Evolutionary conservation across 2,888 invertebrate genomes (phyloP), one percentile per base, ranked within the genome.

Genomic region (Dastarcus helophoroides): DNA sequence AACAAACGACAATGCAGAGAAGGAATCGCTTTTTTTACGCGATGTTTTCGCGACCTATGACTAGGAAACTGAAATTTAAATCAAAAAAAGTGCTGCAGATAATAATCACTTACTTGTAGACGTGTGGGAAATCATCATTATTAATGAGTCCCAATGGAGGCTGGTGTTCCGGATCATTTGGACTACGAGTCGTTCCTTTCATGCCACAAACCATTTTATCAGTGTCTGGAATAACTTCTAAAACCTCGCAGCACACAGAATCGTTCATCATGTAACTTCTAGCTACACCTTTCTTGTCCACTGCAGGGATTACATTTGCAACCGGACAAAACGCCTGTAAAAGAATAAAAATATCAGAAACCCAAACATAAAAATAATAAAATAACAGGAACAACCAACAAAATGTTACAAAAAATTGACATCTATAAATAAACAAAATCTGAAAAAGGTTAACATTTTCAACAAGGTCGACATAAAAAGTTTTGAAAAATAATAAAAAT

Each of bases 131-230:
- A 65, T 84, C 83, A 41, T 81, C 80, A 12, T 75, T 71, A 66
- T 76, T 79, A 57, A 90, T 81, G 36, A 88, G 74, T 43, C 91
- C 91, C 42, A 88, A 71, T 39, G 81, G 73, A 38, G 79, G 74
- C 59, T 75, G 76, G 47, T 75, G 74, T 43, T 73, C 72, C 35
- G 80, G 77, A 52, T 77, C 76, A 50, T 77, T 74, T 13, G 78
- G 69, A 39, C 71, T 69, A 50, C 78, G 69, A 46, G 79, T 72
- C 44, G 76, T 67, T 39, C 82, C 82, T 63, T 84, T 79, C 83
- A 88, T 84, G 60, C 85, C 84, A 60, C 83, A 76, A 48, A 81
- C 78, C 67, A 89, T 76, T 68, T 86, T 86, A 65, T 86, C 85
- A 31, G 81, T 78, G 60, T 86, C 85, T 26, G 82, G 78, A 57